Evolutionary conservation across 2,888 invertebrate species (phyloP).

Genomic region (Ichneumon xanthorius): DNA sequence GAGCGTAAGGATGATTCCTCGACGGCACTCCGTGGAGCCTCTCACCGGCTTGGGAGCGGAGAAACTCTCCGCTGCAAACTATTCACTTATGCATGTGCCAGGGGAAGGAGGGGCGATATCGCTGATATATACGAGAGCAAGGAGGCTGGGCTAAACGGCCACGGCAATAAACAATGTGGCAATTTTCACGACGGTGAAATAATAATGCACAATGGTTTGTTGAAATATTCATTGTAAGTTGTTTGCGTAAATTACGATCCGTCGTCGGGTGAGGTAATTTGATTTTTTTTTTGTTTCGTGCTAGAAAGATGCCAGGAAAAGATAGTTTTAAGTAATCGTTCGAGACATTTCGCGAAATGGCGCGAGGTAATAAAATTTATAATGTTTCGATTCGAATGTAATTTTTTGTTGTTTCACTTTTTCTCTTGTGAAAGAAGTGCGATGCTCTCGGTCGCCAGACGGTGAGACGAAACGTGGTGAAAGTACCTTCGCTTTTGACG

Average conservation of each 20-base stretch:
- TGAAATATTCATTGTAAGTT: constrained; percentile 22
- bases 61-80: not conserved
- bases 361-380: not conserved
- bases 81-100: constrained; percentile 23
- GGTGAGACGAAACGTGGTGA: constrained; percentile 69
- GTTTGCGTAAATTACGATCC: not conserved
- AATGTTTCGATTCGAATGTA: not conserved
- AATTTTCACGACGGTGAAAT: constrained; percentile 11
- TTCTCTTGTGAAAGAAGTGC: not conserved
- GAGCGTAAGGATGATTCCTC: constrained; percentile 2
- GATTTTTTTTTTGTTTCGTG: not conserved
- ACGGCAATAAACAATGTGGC: constrained; percentile 4
- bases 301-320: not conserved
- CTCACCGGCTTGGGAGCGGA: constrained; percentile 1
- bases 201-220: not conserved
- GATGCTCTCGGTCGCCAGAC: not conserved
- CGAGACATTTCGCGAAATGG: not conserved
- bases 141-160: not conserved
- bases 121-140: constrained; percentile 6
- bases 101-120: not conserved
- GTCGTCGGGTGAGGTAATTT: not conserved
- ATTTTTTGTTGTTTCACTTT: not conserved
- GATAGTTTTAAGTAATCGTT: not conserved
- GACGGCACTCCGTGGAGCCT: not conserved
- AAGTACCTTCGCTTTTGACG: constrained; percentile 77